Conservation (phyloP, 2,113 vertebrate species). For the Callipepla californica region DNA sequence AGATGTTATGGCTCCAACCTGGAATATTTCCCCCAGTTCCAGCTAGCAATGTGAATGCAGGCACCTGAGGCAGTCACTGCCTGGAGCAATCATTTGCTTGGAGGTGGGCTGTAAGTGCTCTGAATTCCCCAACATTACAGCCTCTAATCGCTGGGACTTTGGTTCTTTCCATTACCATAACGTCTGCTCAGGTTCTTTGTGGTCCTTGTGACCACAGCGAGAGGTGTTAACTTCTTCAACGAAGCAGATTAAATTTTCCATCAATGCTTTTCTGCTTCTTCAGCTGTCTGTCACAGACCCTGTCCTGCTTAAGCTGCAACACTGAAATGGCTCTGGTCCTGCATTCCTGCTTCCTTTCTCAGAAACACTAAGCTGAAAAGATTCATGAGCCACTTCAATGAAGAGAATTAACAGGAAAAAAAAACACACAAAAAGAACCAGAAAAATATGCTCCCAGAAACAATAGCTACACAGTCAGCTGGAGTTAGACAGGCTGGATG, state of each 20-base stretch:
- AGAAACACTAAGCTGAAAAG: not conserved
- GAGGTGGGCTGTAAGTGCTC: not conserved
- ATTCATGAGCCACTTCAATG: not conserved
- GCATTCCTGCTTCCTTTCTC: not conserved
- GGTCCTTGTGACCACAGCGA: not conserved
- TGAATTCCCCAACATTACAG: not conserved
- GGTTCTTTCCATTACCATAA: not conserved
- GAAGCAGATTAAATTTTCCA: not conserved
- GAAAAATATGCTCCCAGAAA: not conserved
- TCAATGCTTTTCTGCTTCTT: not conserved
- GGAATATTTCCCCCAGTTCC: not conserved
- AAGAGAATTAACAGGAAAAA: not conserved
- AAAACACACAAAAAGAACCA: too few relatives aligned
- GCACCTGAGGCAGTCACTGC: not conserved
- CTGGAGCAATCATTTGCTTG: not conserved
- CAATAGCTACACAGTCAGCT: constrained; percentile 28
- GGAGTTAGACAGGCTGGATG: not conserved
- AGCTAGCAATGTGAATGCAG: fast-evolving
- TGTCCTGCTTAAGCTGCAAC: not conserved
- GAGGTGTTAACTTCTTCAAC: not conserved
- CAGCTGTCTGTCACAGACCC: not conserved
- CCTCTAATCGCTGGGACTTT: not conserved
- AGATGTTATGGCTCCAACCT: not conserved
- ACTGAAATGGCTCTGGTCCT: not conserved
- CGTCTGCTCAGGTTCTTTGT: not conserved